Percentiles rank a stretch among this genome's conserved stretches.
phyloP scores from a whole-genome alignment of 2,888 invertebrate species.

The Clostera curtula region DNA sequence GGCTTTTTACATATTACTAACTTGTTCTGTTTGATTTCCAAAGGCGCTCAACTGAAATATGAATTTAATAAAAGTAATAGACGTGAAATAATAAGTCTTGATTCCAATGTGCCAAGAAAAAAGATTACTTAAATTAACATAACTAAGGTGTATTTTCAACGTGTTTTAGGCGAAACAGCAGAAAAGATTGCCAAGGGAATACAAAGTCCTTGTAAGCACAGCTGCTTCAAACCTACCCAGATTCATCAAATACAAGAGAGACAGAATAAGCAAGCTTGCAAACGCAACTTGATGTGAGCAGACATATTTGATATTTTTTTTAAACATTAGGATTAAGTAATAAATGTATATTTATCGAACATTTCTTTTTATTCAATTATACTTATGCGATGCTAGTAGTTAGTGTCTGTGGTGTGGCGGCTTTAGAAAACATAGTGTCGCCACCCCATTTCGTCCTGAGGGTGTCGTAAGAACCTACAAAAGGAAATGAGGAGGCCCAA shows the following conservation, averaged over 20 bases:
- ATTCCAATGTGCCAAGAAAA: too few relatives aligned
- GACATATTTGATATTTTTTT: conserved; percentile 10
- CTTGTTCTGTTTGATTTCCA: too few relatives aligned
- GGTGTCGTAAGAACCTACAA: too few relatives aligned
- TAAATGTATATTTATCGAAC: conserved; percentile 6
- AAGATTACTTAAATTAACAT: too few relatives aligned
- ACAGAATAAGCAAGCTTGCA: conserved; percentile 49
- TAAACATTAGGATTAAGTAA: conserved; percentile 10
- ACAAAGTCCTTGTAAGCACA: conserved; percentile 81
- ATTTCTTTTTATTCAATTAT: conserved; percentile 3
- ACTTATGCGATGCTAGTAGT: neutral
- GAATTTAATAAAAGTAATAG: neutral
- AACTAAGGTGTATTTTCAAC: conserved; percentile 2
- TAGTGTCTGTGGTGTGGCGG: too few relatives aligned
- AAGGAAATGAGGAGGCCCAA: too few relatives aligned
- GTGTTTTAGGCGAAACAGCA: conserved; percentile 77
- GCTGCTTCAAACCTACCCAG: conserved; percentile 80
- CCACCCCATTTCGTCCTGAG: too few relatives aligned
- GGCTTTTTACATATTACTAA: too few relatives aligned
- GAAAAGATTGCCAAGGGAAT: conserved; percentile 78
- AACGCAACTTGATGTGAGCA: conserved; percentile 10
- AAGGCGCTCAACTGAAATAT: neutral
- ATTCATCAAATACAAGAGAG: conserved; percentile 81
- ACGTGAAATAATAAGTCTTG: too few relatives aligned
- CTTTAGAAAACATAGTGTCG: too few relatives aligned